phyloP scores from a whole-genome alignment of 1,140 invertebrate species.

The Diorhabda elongata region DNA sequence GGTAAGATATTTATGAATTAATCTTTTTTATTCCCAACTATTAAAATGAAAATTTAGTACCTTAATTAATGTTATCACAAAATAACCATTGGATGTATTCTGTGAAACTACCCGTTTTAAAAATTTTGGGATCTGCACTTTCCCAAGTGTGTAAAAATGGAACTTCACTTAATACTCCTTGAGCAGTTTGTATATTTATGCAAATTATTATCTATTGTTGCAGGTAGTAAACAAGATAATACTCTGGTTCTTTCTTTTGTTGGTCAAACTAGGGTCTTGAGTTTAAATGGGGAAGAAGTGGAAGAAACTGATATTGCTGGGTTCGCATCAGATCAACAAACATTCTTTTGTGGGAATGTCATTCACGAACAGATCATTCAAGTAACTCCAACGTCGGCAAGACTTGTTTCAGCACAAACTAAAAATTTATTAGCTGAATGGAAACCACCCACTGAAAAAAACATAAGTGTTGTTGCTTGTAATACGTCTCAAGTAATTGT shows the following conservation, averaged over 20 bases:
- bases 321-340: slow-evolving; percentile 87
- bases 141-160: no score
- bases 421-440: slow-evolving; percentile 73
- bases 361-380: slow-evolving; percentile 70
- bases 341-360: slow-evolving; percentile 90
- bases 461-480: slow-evolving; percentile 85
- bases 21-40: background rate
- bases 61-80: no score
- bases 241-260: slow-evolving; percentile 91
- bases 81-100: no score
- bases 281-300: slow-evolving; percentile 89
- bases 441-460: slow-evolving; percentile 69
- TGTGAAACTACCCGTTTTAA: no score
- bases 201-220: slow-evolving; percentile 26
- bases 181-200: no score
- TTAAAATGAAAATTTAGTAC: no score
- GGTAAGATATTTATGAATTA: slow-evolving; percentile 29
- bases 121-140: no score
- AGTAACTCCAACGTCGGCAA: slow-evolving; percentile 69
- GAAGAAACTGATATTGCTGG: slow-evolving; percentile 93
- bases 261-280: slow-evolving; percentile 85
- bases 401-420: slow-evolving; percentile 62
- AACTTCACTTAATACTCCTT: no score
- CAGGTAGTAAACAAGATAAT: slow-evolving; percentile 67
- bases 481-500: slow-evolving; percentile 80